Percentiles rank a stretch among this genome's conserved stretches.
phyloP scores from a whole-genome alignment of 2,888 invertebrate species.

The Atrina japonica region DNA sequence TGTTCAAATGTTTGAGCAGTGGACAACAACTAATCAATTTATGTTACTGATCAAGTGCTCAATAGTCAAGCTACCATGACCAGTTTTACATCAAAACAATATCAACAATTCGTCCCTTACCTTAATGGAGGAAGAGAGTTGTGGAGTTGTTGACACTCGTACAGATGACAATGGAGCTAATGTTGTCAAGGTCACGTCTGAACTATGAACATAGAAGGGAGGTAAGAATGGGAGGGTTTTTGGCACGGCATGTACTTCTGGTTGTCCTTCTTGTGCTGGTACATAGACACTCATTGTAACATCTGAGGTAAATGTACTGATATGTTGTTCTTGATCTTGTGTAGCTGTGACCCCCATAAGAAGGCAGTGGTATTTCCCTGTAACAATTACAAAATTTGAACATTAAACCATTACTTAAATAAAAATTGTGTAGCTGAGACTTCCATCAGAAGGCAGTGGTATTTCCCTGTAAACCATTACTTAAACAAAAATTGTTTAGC shows the following conservation, averaged over 20 bases:
- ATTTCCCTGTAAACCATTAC: not conserved
- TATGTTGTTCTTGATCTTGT: conserved; percentile 42
- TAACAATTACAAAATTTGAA: conserved; percentile 8
- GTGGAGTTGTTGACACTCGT: conserved; percentile 59
- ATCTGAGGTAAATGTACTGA: conserved; percentile 64
- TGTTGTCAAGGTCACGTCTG: conserved; percentile 73
- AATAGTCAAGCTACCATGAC: no score
- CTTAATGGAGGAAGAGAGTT: conserved; percentile 67
- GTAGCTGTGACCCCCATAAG: conserved; percentile 33
- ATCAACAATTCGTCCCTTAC: no score
- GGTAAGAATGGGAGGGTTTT: conserved; percentile 71
- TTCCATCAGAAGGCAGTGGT: not conserved
- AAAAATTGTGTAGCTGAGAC: no score
- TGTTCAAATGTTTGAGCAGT: no score
- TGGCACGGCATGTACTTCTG: conserved; percentile 61
- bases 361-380: conserved; percentile 71
- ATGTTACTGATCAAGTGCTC: no score
- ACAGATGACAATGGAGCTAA: conserved; percentile 64
- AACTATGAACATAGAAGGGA: conserved; percentile 72
- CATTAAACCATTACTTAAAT: no score
- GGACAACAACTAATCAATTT: no score
- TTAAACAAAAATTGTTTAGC: no score
- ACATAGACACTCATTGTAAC: conserved; percentile 63
- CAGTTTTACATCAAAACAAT: no score
- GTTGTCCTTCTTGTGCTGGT: conserved; percentile 61